phyloP scores from a whole-genome alignment of 2,888 invertebrate genomes.

The Drosophila suboccidentalis region DNA sequence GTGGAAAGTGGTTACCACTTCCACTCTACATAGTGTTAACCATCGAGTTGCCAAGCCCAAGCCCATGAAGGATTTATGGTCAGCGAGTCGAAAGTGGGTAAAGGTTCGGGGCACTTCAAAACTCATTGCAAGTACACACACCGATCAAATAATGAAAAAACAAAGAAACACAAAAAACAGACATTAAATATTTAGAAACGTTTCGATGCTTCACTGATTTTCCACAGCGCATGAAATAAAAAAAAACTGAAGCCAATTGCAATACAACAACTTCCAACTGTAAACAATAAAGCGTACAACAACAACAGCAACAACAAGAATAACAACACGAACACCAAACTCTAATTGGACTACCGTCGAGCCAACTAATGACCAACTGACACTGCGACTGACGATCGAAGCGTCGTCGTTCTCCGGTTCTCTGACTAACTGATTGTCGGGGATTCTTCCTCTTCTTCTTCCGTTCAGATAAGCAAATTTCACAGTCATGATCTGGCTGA shows the following conservation, averaged over 20 bases:
- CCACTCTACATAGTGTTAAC: conserved; percentile 39
- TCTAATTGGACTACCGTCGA: conserved; percentile 59
- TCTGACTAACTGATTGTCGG: conserved; percentile 33
- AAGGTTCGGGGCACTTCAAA: conserved; percentile 54
- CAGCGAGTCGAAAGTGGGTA: conserved; percentile 27
- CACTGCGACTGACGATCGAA: conserved; percentile 26
- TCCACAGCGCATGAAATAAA: conserved; percentile 23
- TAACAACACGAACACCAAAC: conserved; percentile 31
- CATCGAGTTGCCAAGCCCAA: conserved; percentile 9
- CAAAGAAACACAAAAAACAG: conserved; percentile 13
- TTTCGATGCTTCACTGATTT: conserved; percentile 59
- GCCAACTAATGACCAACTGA: conserved; percentile 38
- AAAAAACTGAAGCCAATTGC: conserved; percentile 39
- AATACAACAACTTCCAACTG: conserved; percentile 45
- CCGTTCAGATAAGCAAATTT: conserved; percentile 34
- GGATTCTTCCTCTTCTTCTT: conserved; percentile 17
- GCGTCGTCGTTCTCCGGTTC: background rate
- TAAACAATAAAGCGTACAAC: conserved; percentile 37
- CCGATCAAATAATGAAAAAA: conserved; percentile 22
- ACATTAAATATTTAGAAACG: conserved; percentile 51
- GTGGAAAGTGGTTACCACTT: conserved; percentile 61
- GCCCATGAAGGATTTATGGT: conserved; percentile 62
- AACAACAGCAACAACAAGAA: conserved; percentile 15
- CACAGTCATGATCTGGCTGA: conserved; percentile 34
- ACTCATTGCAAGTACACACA: conserved; percentile 24